Percentiles rank a stretch among this genome's conserved stretches.
phyloP scores from a whole-genome alignment of 2,113 vertebrate species.

The Amblyornis subalaris region DNA sequence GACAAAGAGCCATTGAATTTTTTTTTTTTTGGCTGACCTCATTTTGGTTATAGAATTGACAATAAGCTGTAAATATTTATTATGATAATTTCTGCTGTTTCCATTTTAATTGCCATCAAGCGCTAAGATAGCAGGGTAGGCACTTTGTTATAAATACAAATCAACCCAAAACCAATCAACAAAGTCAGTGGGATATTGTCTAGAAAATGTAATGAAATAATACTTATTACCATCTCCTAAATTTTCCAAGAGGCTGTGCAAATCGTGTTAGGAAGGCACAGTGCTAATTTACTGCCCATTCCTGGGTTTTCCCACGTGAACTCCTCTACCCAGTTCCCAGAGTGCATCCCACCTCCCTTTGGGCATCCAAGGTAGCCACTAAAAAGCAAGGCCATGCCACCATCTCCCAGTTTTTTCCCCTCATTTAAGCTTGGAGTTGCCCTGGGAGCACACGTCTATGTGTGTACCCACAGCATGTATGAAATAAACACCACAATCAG shows the following conservation, averaged over 20 bases:
- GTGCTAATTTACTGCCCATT: background rate
- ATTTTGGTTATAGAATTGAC: background rate
- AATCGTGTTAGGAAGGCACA: background rate
- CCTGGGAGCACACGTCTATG: accelerated
- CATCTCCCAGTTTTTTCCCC: background rate
- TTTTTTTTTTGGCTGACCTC: background rate
- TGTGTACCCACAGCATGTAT: accelerated
- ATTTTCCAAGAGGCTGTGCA: background rate
- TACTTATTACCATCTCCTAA: background rate
- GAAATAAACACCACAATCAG: background rate
- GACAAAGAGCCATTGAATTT: background rate
- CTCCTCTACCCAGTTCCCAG: background rate
- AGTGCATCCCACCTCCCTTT: background rate
- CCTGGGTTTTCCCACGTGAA: background rate
- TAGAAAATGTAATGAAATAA: background rate
- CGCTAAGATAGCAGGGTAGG: background rate
- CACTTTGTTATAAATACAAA: background rate
- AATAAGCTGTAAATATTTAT: background rate
- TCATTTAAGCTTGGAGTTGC: background rate
- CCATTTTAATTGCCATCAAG: background rate
- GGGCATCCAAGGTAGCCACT: background rate
- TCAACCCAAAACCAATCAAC: background rate
- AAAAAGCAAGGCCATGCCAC: background rate
- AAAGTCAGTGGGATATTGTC: background rate
- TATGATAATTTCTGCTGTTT: background rate